Percentiles rank a stretch among this genome's conserved stretches.
These are phyloP conservation scores for Autographa pulchrina DNA, from an alignment of 2,888 invertebrate species.

Conservation along the genomic window DNA sequence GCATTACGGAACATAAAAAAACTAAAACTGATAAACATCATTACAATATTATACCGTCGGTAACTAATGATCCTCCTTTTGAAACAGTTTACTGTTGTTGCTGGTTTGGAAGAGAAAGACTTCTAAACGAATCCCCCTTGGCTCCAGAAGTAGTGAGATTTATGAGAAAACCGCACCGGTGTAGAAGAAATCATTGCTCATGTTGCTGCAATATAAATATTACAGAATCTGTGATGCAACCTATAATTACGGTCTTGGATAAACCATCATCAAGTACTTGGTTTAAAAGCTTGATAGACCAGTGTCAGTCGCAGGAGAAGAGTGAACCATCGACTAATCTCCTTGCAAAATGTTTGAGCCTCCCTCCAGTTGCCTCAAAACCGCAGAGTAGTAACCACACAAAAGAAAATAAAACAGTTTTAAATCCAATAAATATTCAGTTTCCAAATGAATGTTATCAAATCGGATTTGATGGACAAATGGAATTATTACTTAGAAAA, in stretches of 20 bases:
- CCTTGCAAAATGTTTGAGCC: slow-evolving; percentile 14
- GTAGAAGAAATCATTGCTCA: slow-evolving; percentile 46
- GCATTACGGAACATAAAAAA: slow-evolving; percentile 33
- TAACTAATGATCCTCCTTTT: neutral
- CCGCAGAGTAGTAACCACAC: neutral
- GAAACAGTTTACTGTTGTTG: slow-evolving; percentile 60
- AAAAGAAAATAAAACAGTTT: neutral
- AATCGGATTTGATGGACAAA: slow-evolving; percentile 48
- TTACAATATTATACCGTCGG: neutral
- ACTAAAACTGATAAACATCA: neutral
- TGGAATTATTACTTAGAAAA: slow-evolving; percentile 23
- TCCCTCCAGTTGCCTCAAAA: neutral
- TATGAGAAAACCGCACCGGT: slow-evolving; percentile 56
- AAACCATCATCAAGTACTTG: slow-evolving; percentile 9
- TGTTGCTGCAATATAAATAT: slow-evolving; percentile 58
- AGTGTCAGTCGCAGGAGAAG: neutral
- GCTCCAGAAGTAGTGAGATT: slow-evolving; percentile 22
- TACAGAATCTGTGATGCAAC: neutral
- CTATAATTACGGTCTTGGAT: neutral
- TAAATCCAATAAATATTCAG: slow-evolving; percentile 24
- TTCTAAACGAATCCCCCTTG: slow-evolving; percentile 9
- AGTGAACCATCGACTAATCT: neutral
- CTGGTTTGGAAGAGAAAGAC: slow-evolving; percentile 62
- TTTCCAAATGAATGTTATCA: slow-evolving; percentile 44
- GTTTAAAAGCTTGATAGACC: slow-evolving; percentile 14